These are phyloP conservation scores for Scophthalmus maximus DNA, from an alignment of 2,113 vertebrate genomes.

Conservation along the genomic window DNA sequence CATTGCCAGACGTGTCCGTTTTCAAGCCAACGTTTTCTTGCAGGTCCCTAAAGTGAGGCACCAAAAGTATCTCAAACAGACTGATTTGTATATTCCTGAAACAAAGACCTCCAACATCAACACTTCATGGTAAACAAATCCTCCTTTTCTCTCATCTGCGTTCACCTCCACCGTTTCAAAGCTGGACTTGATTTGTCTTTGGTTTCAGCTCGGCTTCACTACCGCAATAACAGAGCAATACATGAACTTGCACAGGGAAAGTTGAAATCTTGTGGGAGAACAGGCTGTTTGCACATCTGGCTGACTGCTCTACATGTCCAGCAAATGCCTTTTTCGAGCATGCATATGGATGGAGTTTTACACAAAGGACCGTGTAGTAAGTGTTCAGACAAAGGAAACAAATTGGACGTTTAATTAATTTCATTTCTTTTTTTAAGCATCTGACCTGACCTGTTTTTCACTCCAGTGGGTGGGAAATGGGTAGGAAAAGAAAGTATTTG, in stretches of 20 bases:
- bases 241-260: slow-evolving; percentile 67
- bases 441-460: not conserved
- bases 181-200: slow-evolving; percentile 75
- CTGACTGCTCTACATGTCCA: slow-evolving; percentile 55
- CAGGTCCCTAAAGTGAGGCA: slow-evolving; percentile 64
- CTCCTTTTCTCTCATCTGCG: slow-evolving; percentile 67
- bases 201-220: slow-evolving; percentile 60
- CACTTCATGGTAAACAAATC: slow-evolving; percentile 79
- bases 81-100: slow-evolving; percentile 81
- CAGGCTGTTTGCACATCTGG: slow-evolving; percentile 76
- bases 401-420: slow-evolving; percentile 9
- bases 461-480: not conserved
- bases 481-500: not conserved
- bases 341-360: slow-evolving; percentile 47
- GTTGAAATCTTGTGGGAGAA: slow-evolving; percentile 67
- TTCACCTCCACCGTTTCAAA: slow-evolving; percentile 71
- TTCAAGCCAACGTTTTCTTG: slow-evolving; percentile 52
- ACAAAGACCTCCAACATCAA: slow-evolving; percentile 79
- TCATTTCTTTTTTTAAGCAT: slow-evolving; percentile 3
- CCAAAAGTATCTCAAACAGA: slow-evolving; percentile 71
- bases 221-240: slow-evolving; percentile 54
- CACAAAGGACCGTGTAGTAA: slow-evolving; percentile 21
- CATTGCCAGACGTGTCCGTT: slow-evolving; percentile 58
- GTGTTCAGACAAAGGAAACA: slow-evolving; percentile 36
- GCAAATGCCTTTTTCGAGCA: slow-evolving; percentile 35